phyloP scores from a whole-genome alignment of 2,888 invertebrate species.

The Stratiomys singularior region DNA sequence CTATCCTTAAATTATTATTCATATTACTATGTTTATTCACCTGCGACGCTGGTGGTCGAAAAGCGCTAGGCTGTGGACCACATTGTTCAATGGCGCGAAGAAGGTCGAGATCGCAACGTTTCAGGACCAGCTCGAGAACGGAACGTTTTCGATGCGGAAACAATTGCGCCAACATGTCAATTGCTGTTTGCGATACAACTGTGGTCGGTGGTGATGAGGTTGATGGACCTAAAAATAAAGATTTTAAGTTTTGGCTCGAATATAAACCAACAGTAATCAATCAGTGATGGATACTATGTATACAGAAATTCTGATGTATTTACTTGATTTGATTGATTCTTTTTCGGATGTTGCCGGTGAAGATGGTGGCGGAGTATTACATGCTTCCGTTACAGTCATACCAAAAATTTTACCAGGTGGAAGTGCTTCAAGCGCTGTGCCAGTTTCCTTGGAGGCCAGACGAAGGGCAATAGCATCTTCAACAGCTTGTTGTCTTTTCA shows the following conservation, averaged over 20 bases:
- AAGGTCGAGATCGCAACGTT: slow-evolving; percentile 91
- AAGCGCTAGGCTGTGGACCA: slow-evolving; percentile 56
- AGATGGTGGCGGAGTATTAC: slow-evolving; percentile 64
- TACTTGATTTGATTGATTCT: slow-evolving; percentile 51
- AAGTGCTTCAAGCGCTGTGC: slow-evolving; percentile 76
- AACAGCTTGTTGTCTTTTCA: slow-evolving; percentile 96
- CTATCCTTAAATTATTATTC: slow-evolving; percentile 2
- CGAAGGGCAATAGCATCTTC: slow-evolving; percentile 96
- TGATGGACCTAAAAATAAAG: slow-evolving; percentile 53
- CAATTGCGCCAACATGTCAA: slow-evolving; percentile 86
- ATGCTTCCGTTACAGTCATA: slow-evolving; percentile 83
- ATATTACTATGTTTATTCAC: slow-evolving; percentile 49
- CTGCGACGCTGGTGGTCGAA: slow-evolving; percentile 54
- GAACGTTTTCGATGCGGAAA: slow-evolving; percentile 91
- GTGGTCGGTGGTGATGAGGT: slow-evolving; percentile 54
- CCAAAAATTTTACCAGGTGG: slow-evolving; percentile 94
- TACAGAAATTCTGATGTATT: neutral
- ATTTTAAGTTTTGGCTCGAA: neutral
- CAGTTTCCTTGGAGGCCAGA: slow-evolving; percentile 85
- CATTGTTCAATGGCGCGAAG: slow-evolving; percentile 69
- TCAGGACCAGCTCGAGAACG: slow-evolving; percentile 89
- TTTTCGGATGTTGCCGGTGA: slow-evolving; percentile 50
- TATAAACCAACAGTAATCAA: neutral
- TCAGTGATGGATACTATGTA: neutral
- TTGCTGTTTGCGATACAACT: slow-evolving; percentile 75